Percentiles rank a stretch among this genome's conserved stretches.
phyloP scores from a whole-genome alignment of 2,113 vertebrate genomes.

The Myodes glareolus region DNA sequence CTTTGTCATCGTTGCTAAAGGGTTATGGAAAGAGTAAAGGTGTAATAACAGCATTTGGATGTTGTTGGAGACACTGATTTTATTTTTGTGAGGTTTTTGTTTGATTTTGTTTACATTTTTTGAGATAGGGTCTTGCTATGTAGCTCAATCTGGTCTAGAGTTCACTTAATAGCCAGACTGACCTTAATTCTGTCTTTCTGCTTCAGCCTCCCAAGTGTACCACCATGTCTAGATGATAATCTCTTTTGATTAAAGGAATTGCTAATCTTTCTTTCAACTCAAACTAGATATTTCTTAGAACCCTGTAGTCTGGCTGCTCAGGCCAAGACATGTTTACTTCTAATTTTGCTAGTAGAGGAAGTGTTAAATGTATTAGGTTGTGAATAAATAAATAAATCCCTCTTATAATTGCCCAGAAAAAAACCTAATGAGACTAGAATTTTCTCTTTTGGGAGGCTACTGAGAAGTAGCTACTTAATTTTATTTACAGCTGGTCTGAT shows the following conservation, averaged over 20 bases:
- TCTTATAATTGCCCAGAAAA: conserved; percentile 23
- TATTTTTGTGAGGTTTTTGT: background rate
- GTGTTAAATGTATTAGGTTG: conserved; percentile 1
- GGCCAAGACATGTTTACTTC: conserved; percentile 14
- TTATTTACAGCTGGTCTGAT: conserved; percentile 19
- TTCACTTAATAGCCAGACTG: background rate
- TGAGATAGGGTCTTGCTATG: background rate
- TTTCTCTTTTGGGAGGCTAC: conserved; percentile 40
- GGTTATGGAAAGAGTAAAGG: background rate
- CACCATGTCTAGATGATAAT: background rate
- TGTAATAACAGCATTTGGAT: background rate
- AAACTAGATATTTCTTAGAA: conserved; percentile 15
- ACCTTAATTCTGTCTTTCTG: background rate
- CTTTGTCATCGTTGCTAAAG: conserved; percentile 42
- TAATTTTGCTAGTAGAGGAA: background rate
- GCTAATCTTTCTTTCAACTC: conserved; percentile 16
- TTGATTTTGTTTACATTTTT: background rate
- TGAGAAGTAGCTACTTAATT: background rate
- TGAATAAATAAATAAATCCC: conserved; percentile 13
- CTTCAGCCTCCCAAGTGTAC: background rate
- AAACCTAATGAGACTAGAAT: conserved; percentile 48
- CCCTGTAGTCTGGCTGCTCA: background rate
- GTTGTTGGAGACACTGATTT: conserved; percentile 27
- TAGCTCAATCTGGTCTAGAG: background rate
- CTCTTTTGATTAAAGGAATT: conserved; percentile 52